A percentile compares a stretch with the other conserved stretches of the same genome.
These are phyloP conservation scores for Trachemys scripta DNA, from an alignment of 2,113 vertebrate species.

Conservation along the genomic window DNA sequence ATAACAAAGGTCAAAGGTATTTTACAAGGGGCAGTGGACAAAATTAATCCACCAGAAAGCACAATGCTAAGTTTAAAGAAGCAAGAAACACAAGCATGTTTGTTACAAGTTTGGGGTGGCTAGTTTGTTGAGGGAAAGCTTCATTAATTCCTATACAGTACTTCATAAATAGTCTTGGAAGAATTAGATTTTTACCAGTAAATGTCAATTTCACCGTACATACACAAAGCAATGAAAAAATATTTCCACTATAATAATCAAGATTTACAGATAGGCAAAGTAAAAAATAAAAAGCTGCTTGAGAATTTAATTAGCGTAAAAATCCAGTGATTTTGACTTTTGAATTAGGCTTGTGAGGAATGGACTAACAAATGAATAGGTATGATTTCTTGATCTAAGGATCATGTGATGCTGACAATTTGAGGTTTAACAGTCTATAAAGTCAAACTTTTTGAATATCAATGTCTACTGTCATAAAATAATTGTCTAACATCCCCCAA, in stretches of 20 bases:
- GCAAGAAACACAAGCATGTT: neutral
- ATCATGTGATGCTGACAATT: neutral
- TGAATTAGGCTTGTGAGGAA: neutral
- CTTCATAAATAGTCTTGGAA: neutral
- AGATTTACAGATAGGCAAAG: neutral
- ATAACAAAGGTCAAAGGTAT: constrained; percentile 30
- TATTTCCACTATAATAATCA: neutral
- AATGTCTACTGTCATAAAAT: neutral
- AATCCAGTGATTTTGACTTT: neutral
- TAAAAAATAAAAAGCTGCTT: neutral
- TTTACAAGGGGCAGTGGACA: constrained; percentile 7
- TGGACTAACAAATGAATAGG: neutral
- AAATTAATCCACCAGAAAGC: neutral
- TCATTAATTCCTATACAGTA: neutral
- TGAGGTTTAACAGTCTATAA: too few species aligned
- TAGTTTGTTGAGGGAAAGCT: neutral
- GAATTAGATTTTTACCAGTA: neutral
- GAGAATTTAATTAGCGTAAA: neutral
- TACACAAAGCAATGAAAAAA: neutral
- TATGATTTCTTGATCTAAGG: neutral
- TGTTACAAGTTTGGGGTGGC: neutral
- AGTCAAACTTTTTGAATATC: neutral
- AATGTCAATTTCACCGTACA: neutral
- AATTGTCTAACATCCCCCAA: neutral
- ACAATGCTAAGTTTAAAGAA: constrained; percentile 26